Conservation (phyloP, 2,797 vertebrate genomes). For the Sebastes hubbsi region DNA sequence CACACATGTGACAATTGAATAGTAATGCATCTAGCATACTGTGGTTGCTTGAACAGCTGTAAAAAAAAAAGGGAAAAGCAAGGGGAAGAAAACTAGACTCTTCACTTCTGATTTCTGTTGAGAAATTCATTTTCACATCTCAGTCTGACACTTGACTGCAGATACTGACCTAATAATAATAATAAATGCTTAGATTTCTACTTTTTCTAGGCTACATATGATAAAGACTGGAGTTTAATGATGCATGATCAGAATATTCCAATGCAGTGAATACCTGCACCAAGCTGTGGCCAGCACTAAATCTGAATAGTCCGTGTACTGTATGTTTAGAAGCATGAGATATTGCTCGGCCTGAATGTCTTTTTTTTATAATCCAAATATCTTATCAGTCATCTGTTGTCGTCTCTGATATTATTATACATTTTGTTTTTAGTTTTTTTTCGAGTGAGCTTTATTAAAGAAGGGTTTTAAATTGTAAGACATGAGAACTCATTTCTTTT, state of each 20-base stretch:
- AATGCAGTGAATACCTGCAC: neutral
- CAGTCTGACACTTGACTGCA: neutral
- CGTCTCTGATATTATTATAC: neutral
- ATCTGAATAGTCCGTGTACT: neutral
- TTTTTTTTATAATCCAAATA: neutral
- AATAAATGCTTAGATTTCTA: neutral
- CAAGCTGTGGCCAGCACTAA: neutral
- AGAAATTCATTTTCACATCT: neutral
- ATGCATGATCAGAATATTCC: neutral
- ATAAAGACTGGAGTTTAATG: neutral
- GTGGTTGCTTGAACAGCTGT: neutral
- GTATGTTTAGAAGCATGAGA: neutral
- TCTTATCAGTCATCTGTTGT: neutral
- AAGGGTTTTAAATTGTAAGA: too few relatives aligned
- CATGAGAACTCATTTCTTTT: too few relatives aligned
- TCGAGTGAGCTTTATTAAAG: too few relatives aligned
- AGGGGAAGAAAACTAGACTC: neutral
- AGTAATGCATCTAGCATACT: conserved; percentile 1
- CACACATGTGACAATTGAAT: conserved; percentile 12
- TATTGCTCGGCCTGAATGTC: neutral
- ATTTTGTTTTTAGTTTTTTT: too few relatives aligned
- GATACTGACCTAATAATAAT: neutral
- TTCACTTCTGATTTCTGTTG: conserved; percentile 5
- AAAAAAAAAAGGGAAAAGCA: neutral
- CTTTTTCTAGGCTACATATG: neutral